Evolutionary conservation across 2,797 vertebrate genomes (phyloP).

Genomic region (Ataeniobius toweri): DNA sequence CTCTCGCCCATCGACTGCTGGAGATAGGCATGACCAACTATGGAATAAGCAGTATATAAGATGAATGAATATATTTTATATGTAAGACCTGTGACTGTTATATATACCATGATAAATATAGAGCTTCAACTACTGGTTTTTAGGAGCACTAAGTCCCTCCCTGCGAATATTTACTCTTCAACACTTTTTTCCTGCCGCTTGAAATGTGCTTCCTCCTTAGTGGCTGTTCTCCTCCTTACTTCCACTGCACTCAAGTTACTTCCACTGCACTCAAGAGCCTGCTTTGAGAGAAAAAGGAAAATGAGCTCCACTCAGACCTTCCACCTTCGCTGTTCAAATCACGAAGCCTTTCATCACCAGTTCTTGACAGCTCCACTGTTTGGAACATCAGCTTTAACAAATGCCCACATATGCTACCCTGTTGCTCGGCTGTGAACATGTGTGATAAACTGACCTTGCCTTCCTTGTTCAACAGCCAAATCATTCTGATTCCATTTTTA

Average conservation of each 20-base stretch:
- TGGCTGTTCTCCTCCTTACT: conserved; percentile 1
- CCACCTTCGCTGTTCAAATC: neutral
- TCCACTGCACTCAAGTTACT: neutral
- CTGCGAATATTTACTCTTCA: neutral
- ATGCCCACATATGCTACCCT: neutral
- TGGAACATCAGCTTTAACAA: neutral
- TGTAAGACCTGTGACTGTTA: neutral
- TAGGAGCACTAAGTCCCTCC: neutral
- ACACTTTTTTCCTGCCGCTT: neutral
- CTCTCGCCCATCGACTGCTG: too few relatives aligned
- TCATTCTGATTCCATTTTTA: neutral
- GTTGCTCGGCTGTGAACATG: neutral
- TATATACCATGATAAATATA: too few relatives aligned
- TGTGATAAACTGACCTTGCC: neutral
- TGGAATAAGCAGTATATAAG: too few relatives aligned
- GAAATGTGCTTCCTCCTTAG: neutral
- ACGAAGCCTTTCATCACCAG: conserved; percentile 1
- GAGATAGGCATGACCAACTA: too few relatives aligned
- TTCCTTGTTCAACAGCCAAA: neutral
- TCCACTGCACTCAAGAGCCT: neutral
- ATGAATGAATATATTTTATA: neutral
- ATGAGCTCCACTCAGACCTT: conserved; percentile 5
- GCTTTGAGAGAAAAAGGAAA: neutral
- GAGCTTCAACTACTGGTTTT: too few relatives aligned
- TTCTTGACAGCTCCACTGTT: neutral